Evolutionary conservation across 2,797 vertebrate genomes (phyloP), one percentile per base, ranked within the genome.

Genomic region (Micrastur ruficollis): DNA sequence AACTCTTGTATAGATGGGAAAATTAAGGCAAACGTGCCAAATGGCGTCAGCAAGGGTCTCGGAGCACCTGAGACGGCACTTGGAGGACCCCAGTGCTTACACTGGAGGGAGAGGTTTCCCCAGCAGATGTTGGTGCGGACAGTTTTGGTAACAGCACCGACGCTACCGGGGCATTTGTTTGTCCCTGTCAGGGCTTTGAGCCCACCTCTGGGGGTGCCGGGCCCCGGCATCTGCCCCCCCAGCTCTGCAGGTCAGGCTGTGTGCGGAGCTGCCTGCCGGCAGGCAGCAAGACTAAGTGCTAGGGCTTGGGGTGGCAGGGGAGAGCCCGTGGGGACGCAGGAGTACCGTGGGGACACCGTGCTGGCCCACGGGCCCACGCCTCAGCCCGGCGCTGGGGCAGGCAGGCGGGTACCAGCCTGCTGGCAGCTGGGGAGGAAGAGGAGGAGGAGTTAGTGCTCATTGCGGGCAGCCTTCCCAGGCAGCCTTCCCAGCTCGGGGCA

Each of bases 101-200:
- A 0, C 59, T 1, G 70, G 7, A 36, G 46, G 27, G 27, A 11
- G n/a, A 14, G 17, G 2, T 36, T 4, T 31, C 23, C 11, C 8
- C 90, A 4, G 75, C 56, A 2, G 59, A 3, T 0, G 16, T 7
- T 6, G 55, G 6, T 3, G 18, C 59, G 12, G 59, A 7, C 6
- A 0, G 12, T 4, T 52, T 4, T 0, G 55, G 1, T 1, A 3
- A 3, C 9, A 3, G 50, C 44, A 11, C 44, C 1, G 5, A 2
- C 7, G 2, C 53, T 32, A 1, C 25, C 1, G 7, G 5, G 50
- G 12, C 2, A 3, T 18, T 11, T 3, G 6, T 38, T 14, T 27
- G 44, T 46, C 55, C 32, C 26, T 27, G 17, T 34, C 5, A 1
- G 2, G 53, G 29, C 38, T 16, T 10, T 22, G 32, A 23, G 11